Conservation (phyloP, 2,113 vertebrate species). For the Felis catus region F.catus_Fca126_mat1.0 CM031419.1:17982001-17982500, state of each 20-base stretch:
- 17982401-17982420: too few species aligned
- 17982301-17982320: not conserved
- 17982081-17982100: not conserved
- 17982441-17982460: too few species aligned
- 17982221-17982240: not conserved
- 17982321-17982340: accelerated
- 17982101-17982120: accelerated
- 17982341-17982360: not conserved
- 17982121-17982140: not conserved
- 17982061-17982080: accelerated
- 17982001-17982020: not conserved
- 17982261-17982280: not conserved
- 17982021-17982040: not conserved
- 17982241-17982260: too few species aligned
- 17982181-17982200: not conserved
- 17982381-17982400: not conserved
- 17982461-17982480: too few species aligned
- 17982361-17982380: not conserved
- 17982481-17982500: not conserved
- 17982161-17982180: not conserved
- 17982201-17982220: not conserved
- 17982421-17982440: too few species aligned
- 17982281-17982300: not conserved
- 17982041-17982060: accelerated
- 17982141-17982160: not conserved